Percentiles rank a stretch among this genome's conserved stretches.
Conservation (phyloP, 2,113 vertebrate species). For the Lagopus muta region DNA sequence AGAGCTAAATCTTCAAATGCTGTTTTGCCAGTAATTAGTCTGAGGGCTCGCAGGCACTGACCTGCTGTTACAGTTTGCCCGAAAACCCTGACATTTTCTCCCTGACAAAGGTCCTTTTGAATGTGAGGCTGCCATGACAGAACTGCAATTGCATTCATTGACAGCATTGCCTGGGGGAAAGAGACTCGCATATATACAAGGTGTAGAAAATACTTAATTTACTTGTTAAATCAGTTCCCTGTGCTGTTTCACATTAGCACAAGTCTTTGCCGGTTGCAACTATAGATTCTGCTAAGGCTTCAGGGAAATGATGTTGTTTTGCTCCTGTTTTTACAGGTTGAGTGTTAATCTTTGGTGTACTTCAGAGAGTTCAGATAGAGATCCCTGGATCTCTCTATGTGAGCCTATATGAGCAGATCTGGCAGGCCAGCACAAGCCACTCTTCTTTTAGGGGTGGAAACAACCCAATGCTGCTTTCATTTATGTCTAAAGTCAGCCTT, state of each 20-base stretch:
- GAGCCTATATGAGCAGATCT: background rate
- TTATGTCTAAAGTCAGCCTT: background rate
- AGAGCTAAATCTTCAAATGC: background rate
- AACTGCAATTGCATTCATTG: constrained; percentile 41
- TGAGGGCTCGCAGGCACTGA: background rate
- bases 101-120: constrained; percentile 19
- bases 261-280: background rate
- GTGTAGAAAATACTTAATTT: constrained; percentile 41
- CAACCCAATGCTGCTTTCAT: background rate
- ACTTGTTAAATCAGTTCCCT: constrained; percentile 12
- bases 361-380: background rate
- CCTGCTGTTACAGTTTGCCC: constrained; percentile 12
- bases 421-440: accelerated
- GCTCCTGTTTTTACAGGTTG: background rate
- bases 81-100: background rate
- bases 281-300: background rate
- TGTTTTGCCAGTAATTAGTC: constrained; percentile 54
- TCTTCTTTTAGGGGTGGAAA: background rate
- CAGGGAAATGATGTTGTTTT: background rate
- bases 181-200: background rate
- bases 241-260: background rate
- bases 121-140: background rate
- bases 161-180: background rate
- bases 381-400: background rate
- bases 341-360: background rate